Conservation (phyloP, 2,888 invertebrate species). For the Drosophila glabriapex region DNA sequence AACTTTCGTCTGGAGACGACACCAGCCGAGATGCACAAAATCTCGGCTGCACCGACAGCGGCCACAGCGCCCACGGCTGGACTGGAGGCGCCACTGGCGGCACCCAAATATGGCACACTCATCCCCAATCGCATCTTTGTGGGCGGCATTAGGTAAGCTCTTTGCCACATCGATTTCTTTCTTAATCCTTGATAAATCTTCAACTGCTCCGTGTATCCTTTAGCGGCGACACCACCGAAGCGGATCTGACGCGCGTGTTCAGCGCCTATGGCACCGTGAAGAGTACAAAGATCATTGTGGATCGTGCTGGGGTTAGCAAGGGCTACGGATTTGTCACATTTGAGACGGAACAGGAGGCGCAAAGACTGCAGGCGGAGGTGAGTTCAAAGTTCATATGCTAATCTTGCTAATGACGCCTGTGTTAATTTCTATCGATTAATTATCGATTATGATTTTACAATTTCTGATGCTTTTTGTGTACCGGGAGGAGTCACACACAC, state of each 20-base stretch:
- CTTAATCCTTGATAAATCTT: not conserved
- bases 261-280: slow-evolving; percentile 95
- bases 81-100: slow-evolving; percentile 85
- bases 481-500: slow-evolving; percentile 12
- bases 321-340: slow-evolving; percentile 91
- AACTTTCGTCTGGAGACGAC: slow-evolving; percentile 83
- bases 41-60: slow-evolving; percentile 82
- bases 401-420: slow-evolving; percentile 65
- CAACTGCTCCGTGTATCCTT: slow-evolving; percentile 7
- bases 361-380: slow-evolving; percentile 90
- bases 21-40: slow-evolving; percentile 83
- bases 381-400: slow-evolving; percentile 68
- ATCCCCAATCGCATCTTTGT: slow-evolving; percentile 98
- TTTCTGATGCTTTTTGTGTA: slow-evolving; percentile 41
- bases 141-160: slow-evolving; percentile 93
- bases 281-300: slow-evolving; percentile 97
- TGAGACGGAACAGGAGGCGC: slow-evolving; percentile 94
- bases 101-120: slow-evolving; percentile 91
- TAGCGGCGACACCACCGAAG: slow-evolving; percentile 94
- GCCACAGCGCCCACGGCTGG: slow-evolving; percentile 80
- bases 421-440: slow-evolving; percentile 53
- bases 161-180: not conserved
- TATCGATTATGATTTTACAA: slow-evolving; percentile 42
- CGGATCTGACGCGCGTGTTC: slow-evolving; percentile 95
- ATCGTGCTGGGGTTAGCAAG: slow-evolving; percentile 97